A percentile compares a stretch with the other conserved stretches of the same genome.
Evolutionary conservation across 2,888 invertebrate genomes (phyloP).

Genomic region (Chironomus riparius): DNA sequence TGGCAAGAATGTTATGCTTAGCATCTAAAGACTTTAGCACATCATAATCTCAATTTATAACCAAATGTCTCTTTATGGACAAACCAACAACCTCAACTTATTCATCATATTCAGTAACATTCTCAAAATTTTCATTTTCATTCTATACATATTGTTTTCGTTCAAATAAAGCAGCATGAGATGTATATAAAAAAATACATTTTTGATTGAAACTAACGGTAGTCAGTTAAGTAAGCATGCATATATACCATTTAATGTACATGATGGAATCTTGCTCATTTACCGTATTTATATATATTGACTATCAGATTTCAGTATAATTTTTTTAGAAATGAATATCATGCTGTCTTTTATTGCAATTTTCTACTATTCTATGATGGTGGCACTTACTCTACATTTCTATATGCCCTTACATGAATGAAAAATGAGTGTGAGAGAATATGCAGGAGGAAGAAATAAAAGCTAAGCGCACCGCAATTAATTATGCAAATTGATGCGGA

Average conservation of each 20-base stretch:
- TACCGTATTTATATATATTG: too few relatives aligned
- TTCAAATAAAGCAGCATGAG: conserved; percentile 6
- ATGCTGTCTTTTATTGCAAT: background rate
- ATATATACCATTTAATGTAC: background rate
- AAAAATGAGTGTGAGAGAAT: background rate
- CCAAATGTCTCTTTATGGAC: background rate
- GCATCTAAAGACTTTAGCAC: background rate
- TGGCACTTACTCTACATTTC: background rate
- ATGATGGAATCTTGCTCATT: background rate
- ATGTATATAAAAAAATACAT: background rate
- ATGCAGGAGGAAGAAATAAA: background rate
- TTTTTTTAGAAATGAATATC: conserved; percentile 5
- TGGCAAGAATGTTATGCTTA: too few relatives aligned
- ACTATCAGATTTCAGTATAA: background rate
- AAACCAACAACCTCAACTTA: too few relatives aligned
- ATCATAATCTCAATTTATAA: too few relatives aligned
- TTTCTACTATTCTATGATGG: background rate
- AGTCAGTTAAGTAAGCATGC: background rate
- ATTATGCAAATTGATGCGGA: conserved; percentile 15
- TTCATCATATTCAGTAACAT: too few relatives aligned
- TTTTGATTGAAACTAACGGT: conserved; percentile 15
- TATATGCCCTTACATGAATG: background rate
- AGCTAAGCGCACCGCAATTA: conserved; percentile 10
- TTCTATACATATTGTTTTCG: background rate
- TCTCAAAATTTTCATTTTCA: too few relatives aligned